Base-by-base conservation (phyloP, 2,888 invertebrate species). In the Gerris lacustris region DNA sequence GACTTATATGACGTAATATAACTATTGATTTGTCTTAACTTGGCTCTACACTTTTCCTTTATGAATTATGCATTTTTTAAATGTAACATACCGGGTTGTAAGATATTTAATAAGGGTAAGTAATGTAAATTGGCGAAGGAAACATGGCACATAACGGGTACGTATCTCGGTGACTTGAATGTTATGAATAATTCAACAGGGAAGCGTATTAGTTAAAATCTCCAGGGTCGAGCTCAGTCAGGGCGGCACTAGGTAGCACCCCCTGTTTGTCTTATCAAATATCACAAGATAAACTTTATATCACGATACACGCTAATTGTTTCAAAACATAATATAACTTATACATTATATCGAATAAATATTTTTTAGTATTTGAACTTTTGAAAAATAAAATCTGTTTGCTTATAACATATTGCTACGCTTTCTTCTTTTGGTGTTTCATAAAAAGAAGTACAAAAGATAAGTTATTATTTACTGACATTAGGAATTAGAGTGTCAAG, bases 121-220 rank as follows among this genome's bases (percentile, higher is more conserved):
- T 55, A 55, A 55, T 55, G 55, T 55, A 55, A 55, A 55, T 55
- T 55, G 55, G 9, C 9, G 55, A 31, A 55, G 55, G 5, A 55
- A 55, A 55, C 55, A 55, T 55, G 9, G 55, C 55, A 11, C 5
- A 11, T 9, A 15, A 15, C 11, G 15, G 55, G 15, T 9, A 15
- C 15, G 15, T 55, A 55, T 55, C 55, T 55, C 55, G 55, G 55
- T 55, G 55, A 55, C 55, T 55, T 55, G 55, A 55, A 55, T 15
- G 55, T 55, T 55, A 55, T 55, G 55, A 55, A 55, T 55, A 11
- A 55, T 55, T 55, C 55, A 55, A 55, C 55, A 55, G 55, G 55
- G 55, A 55, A 55, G 55, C 55, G 55, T 55, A 55, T 55, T 55
- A 55, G 55, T 55, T 55, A 55, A 55, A 55, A 55, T 55, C 55